These are phyloP conservation scores for Hirtodrosophila histrioides DNA, from an alignment of 2,888 invertebrate genomes.

Conservation along the genomic window DNA sequence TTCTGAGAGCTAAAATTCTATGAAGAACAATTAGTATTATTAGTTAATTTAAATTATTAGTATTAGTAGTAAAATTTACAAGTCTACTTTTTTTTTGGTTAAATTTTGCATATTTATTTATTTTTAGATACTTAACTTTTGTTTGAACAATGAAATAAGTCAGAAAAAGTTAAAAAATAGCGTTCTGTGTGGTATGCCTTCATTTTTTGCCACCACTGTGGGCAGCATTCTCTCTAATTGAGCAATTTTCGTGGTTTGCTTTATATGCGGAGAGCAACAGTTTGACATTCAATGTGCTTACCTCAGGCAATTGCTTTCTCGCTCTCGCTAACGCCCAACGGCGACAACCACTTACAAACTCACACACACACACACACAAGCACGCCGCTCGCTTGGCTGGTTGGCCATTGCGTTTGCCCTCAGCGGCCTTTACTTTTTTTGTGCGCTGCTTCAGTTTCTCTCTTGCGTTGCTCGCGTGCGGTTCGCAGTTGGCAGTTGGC, in stretches of 20 bases:
- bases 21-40: no score
- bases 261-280: constrained; percentile 27
- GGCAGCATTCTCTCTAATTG: constrained; percentile 24
- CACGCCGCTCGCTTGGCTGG: constrained; percentile 45
- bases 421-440: constrained; percentile 23
- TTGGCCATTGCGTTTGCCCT: constrained; percentile 63
- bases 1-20: no score
- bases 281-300: constrained; percentile 26
- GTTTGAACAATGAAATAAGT: no score
- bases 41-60: no score
- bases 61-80: no score
- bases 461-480: constrained; percentile 62
- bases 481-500: constrained; percentile 50
- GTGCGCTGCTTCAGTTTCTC: constrained; percentile 53
- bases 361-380: constrained; percentile 30
- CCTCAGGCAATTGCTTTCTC: constrained; percentile 38
- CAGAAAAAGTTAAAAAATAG: no score
- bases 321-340: constrained; percentile 21
- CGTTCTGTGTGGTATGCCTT: neutral
- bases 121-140: no score
- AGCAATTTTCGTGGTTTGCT: constrained; percentile 33
- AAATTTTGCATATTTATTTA: no score
- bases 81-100: no score
- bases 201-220: constrained; percentile 4
- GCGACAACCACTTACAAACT: constrained; percentile 46